Base-by-base conservation (phyloP, 2,113 vertebrate genomes). In the Neodontobutis hainanensis region DNA sequence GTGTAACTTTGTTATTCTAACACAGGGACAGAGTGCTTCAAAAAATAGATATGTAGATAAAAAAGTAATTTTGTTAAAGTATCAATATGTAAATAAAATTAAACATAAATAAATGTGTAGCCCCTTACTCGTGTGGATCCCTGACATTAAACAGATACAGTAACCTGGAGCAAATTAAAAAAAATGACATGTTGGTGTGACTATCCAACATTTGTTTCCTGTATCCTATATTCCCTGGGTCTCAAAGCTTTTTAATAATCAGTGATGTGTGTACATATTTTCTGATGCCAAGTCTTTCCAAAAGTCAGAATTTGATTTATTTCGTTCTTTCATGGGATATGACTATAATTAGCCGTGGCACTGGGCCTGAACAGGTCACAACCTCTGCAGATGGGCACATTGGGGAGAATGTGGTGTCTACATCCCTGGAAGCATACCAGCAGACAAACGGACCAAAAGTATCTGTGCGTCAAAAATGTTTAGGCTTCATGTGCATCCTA, bases 381-480 rank as follows among this genome's bases (percentile, higher is more conserved):
- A 90, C 88, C 88, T 89, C 71, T 83, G 59, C 90, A 91, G 88
- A 88, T 91, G 90, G 90, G 61, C 80, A 71, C 78, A 70, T 85
- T 66, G 83, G 85, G 83, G 82, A 79, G 35, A 52, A 48, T 65
- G 78, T 60, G 66, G 64, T 60, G 53, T 14, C 44, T 45, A 45
- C 69, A 75, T 45, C 77, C 73, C 86, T 77, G 49, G 73, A 67
- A 82, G 62, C 63, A 27, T 71, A 62, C 69, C 57, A 71, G 78
- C 45, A 10, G 58, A 70, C 50, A 61, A 50, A 65, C 55, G 61
- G 56, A 71, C 19, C 46, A 52, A 47, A 36, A 70, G 38, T n/a
- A 11, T 38, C 36, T 38, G 36, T 4, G 6, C 36, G 3, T 40
- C 8, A 40, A 40, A 40, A 8, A 6, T 2, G 38, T 40, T 8